Percentiles rank a stretch among this genome's conserved stretches.
Conservation (phyloP, 2,888 invertebrate genomes). For the Chelonus formosanus region DNA sequence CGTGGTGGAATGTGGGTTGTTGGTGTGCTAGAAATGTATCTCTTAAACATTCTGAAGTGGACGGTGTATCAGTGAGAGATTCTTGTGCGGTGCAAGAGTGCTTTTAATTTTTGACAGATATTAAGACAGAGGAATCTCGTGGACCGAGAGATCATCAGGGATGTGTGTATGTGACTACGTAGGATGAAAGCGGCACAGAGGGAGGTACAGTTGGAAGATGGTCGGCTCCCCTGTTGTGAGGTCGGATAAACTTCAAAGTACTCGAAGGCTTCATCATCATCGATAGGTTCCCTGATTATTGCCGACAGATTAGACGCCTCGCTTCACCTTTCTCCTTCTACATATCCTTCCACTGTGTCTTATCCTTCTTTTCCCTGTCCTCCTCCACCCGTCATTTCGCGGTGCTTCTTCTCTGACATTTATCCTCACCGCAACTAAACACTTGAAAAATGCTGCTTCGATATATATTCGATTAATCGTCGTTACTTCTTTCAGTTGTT, state of each 20-base stretch:
- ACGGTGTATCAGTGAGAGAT: slow-evolving; percentile 31
- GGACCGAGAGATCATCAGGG: slow-evolving; percentile 51
- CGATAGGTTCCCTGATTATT: slow-evolving; percentile 62
- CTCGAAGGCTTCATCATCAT: slow-evolving; percentile 63
- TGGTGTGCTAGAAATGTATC: neutral
- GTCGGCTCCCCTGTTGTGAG: slow-evolving; percentile 57
- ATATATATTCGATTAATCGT: slow-evolving; percentile 13
- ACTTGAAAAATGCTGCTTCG: too few species aligned
- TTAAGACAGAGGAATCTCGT: slow-evolving; percentile 53
- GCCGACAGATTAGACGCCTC: slow-evolving; percentile 63
- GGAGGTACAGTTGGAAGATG: slow-evolving; percentile 29
- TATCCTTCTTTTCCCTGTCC: slow-evolving; percentile 13
- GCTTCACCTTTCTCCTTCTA: slow-evolving; percentile 45
- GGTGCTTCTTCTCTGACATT: too few species aligned
- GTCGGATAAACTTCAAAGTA: slow-evolving; percentile 61
- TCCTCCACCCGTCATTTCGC: slow-evolving; percentile 5
- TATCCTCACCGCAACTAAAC: too few species aligned
- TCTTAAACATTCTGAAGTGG: neutral
- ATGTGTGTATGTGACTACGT: slow-evolving; percentile 4
- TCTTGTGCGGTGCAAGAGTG: slow-evolving; percentile 4
- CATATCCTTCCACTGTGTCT: slow-evolving; percentile 19
- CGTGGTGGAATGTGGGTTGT: neutral
- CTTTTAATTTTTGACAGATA: slow-evolving; percentile 58
- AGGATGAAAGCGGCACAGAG: slow-evolving; percentile 43
- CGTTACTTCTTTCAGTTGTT: neutral